phyloP scores from a whole-genome alignment of 64 coral and sea anemone species.

The Dendrophyllia cribrosa region DNA sequence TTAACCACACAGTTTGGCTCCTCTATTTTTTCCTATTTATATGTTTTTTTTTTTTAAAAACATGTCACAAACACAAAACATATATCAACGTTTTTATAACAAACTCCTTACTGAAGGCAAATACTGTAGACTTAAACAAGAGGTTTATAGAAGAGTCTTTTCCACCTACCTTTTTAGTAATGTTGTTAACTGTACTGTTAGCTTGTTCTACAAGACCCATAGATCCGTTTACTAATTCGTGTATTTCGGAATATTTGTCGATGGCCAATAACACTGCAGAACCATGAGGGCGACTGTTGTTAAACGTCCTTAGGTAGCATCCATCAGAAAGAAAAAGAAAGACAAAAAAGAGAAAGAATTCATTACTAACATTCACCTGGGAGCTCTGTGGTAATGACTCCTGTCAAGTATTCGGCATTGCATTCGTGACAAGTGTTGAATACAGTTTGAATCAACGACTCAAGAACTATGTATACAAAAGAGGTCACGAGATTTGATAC shows the following conservation, averaged over 20 bases:
- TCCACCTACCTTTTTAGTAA: conserved; percentile 29
- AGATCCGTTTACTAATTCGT: conserved; percentile 59
- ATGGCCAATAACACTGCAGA: conserved; percentile 30
- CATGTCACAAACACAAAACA: too few relatives aligned
- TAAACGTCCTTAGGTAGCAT: conserved; percentile 38
- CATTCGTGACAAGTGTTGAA: too few relatives aligned
- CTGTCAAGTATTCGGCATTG: too few relatives aligned
- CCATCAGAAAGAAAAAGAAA: background rate
- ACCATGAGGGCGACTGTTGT: conserved; percentile 50
- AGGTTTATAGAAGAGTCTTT: background rate
- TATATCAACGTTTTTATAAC: too few relatives aligned
- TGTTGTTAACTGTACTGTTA: conserved; percentile 24
- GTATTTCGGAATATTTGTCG: conserved; percentile 60
- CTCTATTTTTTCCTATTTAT: too few relatives aligned
- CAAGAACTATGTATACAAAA: too few relatives aligned
- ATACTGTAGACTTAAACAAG: too few relatives aligned
- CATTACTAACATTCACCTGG: background rate
- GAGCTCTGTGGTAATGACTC: background rate
- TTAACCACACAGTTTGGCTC: too few relatives aligned
- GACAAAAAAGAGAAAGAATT: background rate
- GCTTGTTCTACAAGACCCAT: conserved; percentile 10
- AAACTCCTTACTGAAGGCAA: too few relatives aligned
- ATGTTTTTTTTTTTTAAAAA: too few relatives aligned
- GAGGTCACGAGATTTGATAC: too few relatives aligned
- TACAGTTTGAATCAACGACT: too few relatives aligned